Conservation (phyloP, 2,797 vertebrate species). For the Ibycter americanus region DNA sequence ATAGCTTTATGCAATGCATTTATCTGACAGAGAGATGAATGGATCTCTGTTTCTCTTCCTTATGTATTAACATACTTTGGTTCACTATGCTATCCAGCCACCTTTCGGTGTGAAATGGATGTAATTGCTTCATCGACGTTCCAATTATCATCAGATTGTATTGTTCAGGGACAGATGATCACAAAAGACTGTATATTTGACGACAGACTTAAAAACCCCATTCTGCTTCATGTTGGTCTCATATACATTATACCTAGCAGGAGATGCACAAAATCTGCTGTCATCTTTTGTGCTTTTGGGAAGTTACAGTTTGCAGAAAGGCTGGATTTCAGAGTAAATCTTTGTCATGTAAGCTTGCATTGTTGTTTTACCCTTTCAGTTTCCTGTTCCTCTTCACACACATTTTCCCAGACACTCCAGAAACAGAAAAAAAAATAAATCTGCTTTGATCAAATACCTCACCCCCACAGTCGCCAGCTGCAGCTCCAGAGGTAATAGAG, state of each 20-base stretch:
- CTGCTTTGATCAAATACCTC: neutral
- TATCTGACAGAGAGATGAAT: neutral
- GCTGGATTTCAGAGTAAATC: neutral
- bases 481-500: neutral
- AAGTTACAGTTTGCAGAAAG: neutral
- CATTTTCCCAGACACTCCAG: neutral
- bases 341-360: neutral
- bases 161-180: constrained; percentile 10
- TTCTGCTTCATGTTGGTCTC: neutral
- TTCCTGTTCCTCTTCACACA: neutral
- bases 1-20: neutral
- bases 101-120: constrained; percentile 10
- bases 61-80: neutral
- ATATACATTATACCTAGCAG: neutral
- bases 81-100: neutral
- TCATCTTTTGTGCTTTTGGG: neutral
- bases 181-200: neutral
- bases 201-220: neutral
- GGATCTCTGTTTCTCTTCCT: neutral
- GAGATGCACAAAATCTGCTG: neutral
- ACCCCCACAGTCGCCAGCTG: fast-evolving
- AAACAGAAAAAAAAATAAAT: neutral
- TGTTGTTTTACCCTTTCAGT: neutral
- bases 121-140: constrained; percentile 32
- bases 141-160: neutral